Conservation (phyloP, 2,888 invertebrate species). For the Hymenopus coronatus region DNA sequence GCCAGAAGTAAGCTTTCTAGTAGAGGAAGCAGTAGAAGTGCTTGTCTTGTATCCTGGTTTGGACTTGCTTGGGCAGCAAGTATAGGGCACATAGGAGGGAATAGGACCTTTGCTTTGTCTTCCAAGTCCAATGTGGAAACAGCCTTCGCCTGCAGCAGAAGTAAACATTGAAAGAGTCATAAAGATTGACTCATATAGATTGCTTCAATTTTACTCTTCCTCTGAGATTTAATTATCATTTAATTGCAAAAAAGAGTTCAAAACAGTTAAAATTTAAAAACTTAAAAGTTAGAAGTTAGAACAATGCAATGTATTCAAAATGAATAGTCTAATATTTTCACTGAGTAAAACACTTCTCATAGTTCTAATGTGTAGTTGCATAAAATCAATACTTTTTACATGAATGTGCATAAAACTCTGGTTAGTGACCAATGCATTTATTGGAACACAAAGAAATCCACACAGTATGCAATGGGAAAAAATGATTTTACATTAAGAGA, state of each 20-base stretch:
- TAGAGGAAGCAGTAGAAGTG: slow-evolving; percentile 36
- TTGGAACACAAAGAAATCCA: neutral
- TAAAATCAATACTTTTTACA: neutral
- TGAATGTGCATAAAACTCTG: neutral
- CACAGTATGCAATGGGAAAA: slow-evolving; percentile 5
- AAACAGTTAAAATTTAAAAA: neutral
- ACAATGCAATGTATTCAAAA: neutral
- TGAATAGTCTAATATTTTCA: neutral
- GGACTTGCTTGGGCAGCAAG: slow-evolving; percentile 87
- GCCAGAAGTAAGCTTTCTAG: slow-evolving; percentile 45
- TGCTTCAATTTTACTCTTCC: slow-evolving; percentile 1
- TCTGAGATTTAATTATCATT: neutral
- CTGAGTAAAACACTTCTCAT: neutral
- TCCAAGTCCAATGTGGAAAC: slow-evolving; percentile 95
- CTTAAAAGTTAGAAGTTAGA: neutral
- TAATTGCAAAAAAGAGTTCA: neutral
- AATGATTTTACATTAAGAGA: neutral
- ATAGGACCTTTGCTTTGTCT: slow-evolving; percentile 74
- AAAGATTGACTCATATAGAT: slow-evolving; percentile 10
- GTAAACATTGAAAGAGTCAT: slow-evolving; percentile 72
- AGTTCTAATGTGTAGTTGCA: neutral
- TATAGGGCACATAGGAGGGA: slow-evolving; percentile 82
- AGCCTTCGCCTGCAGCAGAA: slow-evolving; percentile 85
- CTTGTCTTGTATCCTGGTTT: slow-evolving; percentile 73
- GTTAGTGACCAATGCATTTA: neutral